A percentile compares a stretch with the other conserved stretches of the same genome.
These are phyloP conservation scores for Chrysodeixis includens DNA, from an alignment of 2,888 invertebrate genomes.

Conservation along the genomic window DNA sequence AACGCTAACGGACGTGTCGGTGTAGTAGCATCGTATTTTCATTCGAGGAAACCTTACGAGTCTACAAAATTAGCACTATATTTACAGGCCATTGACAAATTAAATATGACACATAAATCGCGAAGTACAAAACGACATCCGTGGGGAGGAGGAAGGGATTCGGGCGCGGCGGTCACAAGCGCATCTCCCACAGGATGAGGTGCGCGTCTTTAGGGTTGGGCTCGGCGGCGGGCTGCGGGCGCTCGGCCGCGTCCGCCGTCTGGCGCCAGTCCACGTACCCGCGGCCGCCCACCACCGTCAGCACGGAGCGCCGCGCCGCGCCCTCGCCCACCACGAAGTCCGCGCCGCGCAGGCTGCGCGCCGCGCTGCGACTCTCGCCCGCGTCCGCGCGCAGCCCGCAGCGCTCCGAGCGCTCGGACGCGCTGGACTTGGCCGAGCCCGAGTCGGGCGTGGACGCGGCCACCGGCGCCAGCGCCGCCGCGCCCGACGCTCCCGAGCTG, in stretches of 20 bases:
- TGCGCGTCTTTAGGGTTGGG: slow-evolving; percentile 96
- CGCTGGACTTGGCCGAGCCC: slow-evolving; percentile 78
- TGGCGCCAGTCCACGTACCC: slow-evolving; percentile 96
- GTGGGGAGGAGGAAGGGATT: slow-evolving; percentile 32
- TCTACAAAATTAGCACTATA: slow-evolving; percentile 62
- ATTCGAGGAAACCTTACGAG: slow-evolving; percentile 45
- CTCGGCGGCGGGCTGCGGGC: slow-evolving; percentile 89
- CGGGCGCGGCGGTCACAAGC: slow-evolving; percentile 74
- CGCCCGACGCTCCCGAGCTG: slow-evolving; percentile 93
- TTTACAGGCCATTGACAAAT: slow-evolving; percentile 65
- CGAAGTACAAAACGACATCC: slow-evolving; percentile 57
- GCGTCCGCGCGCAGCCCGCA: slow-evolving; percentile 79
- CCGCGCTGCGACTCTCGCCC: slow-evolving; percentile 75
- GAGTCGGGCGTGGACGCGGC: slow-evolving; percentile 85
- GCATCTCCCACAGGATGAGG: slow-evolving; percentile 95
- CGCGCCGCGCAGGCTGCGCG: slow-evolving; percentile 79
- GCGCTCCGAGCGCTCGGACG: slow-evolving; percentile 80
- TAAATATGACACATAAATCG: slow-evolving; percentile 76
- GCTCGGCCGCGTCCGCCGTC: slow-evolving; percentile 90
- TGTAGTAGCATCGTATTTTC: slow-evolving; percentile 46
- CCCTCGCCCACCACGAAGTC: slow-evolving; percentile 82
- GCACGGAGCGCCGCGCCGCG: slow-evolving; percentile 92
- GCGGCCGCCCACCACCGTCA: slow-evolving; percentile 96
- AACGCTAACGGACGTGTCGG: slow-evolving; percentile 39
- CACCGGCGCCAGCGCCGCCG: slow-evolving; percentile 87